Evolutionary conservation across 1,140 invertebrate species (phyloP), one percentile per base, ranked within the genome.

Genomic region (Drosophila suzukii): DNA sequence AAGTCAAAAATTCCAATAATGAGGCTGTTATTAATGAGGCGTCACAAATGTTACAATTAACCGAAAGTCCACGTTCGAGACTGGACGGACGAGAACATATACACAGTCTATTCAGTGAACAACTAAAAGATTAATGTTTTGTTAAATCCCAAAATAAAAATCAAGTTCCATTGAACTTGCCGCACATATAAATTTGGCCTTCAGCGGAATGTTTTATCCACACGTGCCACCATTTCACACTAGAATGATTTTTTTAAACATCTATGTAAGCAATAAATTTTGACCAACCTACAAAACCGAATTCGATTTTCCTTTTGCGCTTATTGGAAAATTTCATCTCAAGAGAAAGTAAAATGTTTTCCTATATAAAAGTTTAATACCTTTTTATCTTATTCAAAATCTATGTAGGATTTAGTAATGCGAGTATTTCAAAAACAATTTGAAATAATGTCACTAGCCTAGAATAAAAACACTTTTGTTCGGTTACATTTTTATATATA

Each of bases 141-240:
- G 20, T 36, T 1, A 6, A 11, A 30, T 15, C n/a, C 39, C n/a
- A 20, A 6, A 36, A 36, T 30, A 36, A n/a, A 47, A 27, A 49
- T 2, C 11, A 4, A 17, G 0, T 47, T 47, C 30, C 10, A 38
- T 38, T 38, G 36, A 38, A 11, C 36, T 51, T 51, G 50, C 46
- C 20, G 17, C 20, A 12, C 8, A 41, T 38, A 50, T 36, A 7
- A 3, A 17, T 20, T 63, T 63, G 0, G 24, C 27, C 27, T 30
- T 50, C n/a, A n/a, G 24, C 13, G n/a, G 7, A 5, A 11, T 36
- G 50, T 44, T 32, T 50, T 41, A 20, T 17, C 56, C 34, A n/a
- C 30, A 36, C 12, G 58, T 60, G 34, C 24, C 6, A 54, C 17
- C 72, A 78, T 78, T 51, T 50, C 24, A 43, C 0, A 46, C 12